These are phyloP conservation scores for Petrocephalus microphthalmus DNA, from an alignment of 2,113 vertebrate genomes.

Conservation along the genomic window DNA sequence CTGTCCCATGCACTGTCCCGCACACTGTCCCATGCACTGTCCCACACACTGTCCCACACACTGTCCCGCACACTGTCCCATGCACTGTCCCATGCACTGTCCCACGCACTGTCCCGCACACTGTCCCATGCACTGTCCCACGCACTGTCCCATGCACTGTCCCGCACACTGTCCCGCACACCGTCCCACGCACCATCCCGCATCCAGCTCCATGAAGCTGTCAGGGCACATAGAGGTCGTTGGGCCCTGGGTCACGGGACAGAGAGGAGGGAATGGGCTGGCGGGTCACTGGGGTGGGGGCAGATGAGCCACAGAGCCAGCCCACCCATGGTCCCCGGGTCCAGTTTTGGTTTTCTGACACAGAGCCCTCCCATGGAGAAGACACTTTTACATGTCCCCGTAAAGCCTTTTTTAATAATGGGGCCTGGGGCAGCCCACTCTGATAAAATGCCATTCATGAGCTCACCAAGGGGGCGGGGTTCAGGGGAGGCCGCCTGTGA, in stretches of 20 bases:
- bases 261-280: constrained; percentile 80
- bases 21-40: constrained; percentile 73
- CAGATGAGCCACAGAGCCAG: constrained; percentile 55
- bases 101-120: too few relatives aligned
- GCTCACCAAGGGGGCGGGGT: constrained; percentile 40
- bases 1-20: too few relatives aligned
- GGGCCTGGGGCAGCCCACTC: constrained; percentile 43
- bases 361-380: constrained; percentile 35
- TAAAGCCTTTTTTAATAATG: constrained; percentile 48
- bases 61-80: constrained; percentile 59
- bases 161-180: too few relatives aligned
- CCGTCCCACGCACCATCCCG: constrained; percentile 77
- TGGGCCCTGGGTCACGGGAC: constrained; percentile 73
- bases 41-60: constrained; percentile 55
- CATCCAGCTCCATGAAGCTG: constrained; percentile 88
- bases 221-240: constrained; percentile 76
- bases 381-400: constrained; percentile 55
- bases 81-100: constrained; percentile 72
- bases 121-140: constrained; percentile 77
- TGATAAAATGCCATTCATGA: constrained; percentile 61
- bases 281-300: constrained; percentile 37
- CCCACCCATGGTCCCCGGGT: constrained; percentile 70
- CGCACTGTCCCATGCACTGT: constrained; percentile 50
- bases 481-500: constrained; percentile 46
- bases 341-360: constrained; percentile 49